Percentiles rank a stretch among this genome's conserved stretches.
These are phyloP conservation scores for Dromococcyx pavoninus DNA, from an alignment of 2,797 vertebrate genomes.

Conservation along the genomic window DNA sequence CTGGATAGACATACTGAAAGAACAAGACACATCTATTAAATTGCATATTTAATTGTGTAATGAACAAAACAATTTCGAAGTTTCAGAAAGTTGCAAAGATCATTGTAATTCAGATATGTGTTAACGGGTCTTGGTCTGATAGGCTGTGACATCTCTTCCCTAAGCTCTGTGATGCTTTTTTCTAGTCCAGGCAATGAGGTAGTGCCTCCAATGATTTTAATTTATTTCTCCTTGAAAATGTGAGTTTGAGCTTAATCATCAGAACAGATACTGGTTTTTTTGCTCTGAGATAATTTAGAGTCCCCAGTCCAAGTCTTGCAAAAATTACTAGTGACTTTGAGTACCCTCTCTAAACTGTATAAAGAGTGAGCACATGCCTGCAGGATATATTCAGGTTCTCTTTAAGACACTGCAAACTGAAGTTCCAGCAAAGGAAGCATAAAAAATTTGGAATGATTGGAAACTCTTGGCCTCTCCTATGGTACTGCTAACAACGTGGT, in stretches of 20 bases:
- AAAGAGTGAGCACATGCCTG: background rate
- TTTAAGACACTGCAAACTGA: background rate
- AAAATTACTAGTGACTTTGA: background rate
- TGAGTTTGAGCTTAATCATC: background rate
- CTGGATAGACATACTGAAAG: background rate
- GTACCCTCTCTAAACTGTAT: background rate
- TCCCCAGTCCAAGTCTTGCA: background rate
- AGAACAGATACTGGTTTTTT: background rate
- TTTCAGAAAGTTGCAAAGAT: background rate
- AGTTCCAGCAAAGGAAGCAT: background rate
- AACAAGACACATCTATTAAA: background rate
- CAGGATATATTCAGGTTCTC: background rate
- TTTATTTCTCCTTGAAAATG: background rate
- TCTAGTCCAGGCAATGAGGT: background rate
- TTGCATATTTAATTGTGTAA: background rate
- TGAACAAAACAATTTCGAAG: background rate
- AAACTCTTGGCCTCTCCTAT: background rate
- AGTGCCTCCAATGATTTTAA: rapidly evolving
- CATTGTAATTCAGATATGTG: background rate
- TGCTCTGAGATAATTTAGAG: background rate
- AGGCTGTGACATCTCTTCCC: background rate
- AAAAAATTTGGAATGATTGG: background rate
- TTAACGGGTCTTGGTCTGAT: background rate
- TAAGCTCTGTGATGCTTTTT: background rate
- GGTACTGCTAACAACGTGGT: background rate